Evolutionary conservation across 2,113 vertebrate species (phyloP).

Genomic region (Ceyx melanurus): DNA sequence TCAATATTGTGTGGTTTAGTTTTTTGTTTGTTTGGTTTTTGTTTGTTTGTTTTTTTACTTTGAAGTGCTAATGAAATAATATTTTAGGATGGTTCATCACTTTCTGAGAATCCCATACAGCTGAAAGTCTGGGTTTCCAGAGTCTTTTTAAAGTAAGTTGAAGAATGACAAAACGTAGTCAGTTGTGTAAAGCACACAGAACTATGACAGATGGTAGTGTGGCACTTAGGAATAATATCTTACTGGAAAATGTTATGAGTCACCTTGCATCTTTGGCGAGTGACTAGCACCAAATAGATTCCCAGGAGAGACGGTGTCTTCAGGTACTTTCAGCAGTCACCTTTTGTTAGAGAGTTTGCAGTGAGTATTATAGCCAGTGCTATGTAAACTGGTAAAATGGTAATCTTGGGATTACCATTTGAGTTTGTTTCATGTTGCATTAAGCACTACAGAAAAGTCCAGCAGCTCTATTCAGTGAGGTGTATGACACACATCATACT

Average conservation of each 20-base stretch:
- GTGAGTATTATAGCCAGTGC: neutral
- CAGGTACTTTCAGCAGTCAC: neutral
- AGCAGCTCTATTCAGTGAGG: neutral
- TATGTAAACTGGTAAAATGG: neutral
- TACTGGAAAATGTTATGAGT: neutral
- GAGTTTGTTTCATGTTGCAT: neutral
- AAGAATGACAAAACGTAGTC: neutral
- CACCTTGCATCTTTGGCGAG: neutral
- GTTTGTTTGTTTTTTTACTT: neutral
- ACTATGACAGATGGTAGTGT: neutral
- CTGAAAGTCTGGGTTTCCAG: neutral
- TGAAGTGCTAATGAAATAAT: neutral
- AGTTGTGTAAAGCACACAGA: neutral
- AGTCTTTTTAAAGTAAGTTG: neutral
- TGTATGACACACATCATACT: neutral
- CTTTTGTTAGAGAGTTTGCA: neutral
- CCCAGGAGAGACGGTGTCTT: neutral
- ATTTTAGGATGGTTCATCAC: neutral
- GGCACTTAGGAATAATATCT: neutral
- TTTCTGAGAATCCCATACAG: neutral
- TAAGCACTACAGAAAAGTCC: neutral
- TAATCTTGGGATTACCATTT: neutral
- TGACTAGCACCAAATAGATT: neutral
- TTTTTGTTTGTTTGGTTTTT: neutral
- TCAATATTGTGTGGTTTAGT: neutral